These are phyloP conservation scores for Thera obeliscata DNA, from an alignment of 2,888 invertebrate species.

Conservation along the genomic window DNA sequence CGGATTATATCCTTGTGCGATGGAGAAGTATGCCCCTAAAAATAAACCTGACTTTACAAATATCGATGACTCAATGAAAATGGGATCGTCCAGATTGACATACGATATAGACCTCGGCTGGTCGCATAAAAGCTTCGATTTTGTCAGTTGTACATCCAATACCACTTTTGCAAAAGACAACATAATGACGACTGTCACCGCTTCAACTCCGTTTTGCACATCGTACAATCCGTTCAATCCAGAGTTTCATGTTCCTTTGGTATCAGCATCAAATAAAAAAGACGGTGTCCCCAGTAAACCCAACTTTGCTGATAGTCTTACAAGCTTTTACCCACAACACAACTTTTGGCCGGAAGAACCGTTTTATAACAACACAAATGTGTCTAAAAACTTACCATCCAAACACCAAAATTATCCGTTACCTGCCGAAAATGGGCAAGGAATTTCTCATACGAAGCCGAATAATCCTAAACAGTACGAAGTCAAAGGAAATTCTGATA, in stretches of 20 bases:
- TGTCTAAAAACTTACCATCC: constrained; percentile 59
- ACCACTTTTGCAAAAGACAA: constrained; percentile 71
- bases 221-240: constrained; percentile 79
- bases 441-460: constrained; percentile 56
- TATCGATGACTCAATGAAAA: constrained; percentile 77
- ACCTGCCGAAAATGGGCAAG: constrained; percentile 57
- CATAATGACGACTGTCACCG: constrained; percentile 57
- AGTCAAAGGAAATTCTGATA: constrained; percentile 56
- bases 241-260: constrained; percentile 76
- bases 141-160: constrained; percentile 71
- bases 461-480: constrained; percentile 64
- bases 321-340: constrained; percentile 75
- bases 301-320: constrained; percentile 70
- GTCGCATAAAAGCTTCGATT: constrained; percentile 80
- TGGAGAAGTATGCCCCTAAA: constrained; percentile 76
- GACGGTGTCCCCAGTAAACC: constrained; percentile 63
- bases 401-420: constrained; percentile 69
- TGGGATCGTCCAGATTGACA: constrained; percentile 74
- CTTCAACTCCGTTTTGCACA: constrained; percentile 65
- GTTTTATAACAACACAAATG: constrained; percentile 70
- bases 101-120: constrained; percentile 80
- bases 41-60: constrained; percentile 72
- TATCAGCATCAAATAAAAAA: constrained; percentile 68
- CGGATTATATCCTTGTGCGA: constrained; percentile 77
- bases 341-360: constrained; percentile 78